Evolutionary conservation across 1,140 invertebrate species (phyloP).

Genomic region (Pissodes strobi): DNA sequence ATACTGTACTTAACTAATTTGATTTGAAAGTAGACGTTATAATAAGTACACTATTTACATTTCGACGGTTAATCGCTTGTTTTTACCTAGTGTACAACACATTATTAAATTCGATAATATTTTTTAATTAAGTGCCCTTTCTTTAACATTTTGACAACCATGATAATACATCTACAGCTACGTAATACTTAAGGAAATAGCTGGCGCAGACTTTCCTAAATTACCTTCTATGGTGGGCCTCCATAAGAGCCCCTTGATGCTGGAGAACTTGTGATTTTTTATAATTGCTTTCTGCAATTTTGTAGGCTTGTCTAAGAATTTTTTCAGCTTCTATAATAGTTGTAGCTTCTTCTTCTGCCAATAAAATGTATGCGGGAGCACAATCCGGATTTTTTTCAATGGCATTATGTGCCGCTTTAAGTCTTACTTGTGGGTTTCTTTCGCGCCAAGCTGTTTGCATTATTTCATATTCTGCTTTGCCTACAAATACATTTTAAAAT

Average conservation of each 20-base stretch:
- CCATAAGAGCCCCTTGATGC: slow-evolving; percentile 72
- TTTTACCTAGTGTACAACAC: too few species aligned
- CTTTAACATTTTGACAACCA: too few species aligned
- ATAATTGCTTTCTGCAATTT: slow-evolving; percentile 86
- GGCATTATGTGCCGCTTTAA: slow-evolving; percentile 90
- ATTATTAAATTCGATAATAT: too few species aligned
- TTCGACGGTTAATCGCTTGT: too few species aligned
- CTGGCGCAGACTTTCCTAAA: too few species aligned
- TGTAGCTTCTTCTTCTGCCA: slow-evolving; percentile 95
- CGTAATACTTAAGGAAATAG: too few species aligned
- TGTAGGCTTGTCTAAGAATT: slow-evolving; percentile 84
- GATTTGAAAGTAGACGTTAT: too few species aligned
- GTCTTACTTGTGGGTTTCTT: slow-evolving; percentile 87
- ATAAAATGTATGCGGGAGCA: slow-evolving; percentile 91
- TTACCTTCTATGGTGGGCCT: slow-evolving; percentile 73
- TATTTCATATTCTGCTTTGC: slow-evolving; percentile 90
- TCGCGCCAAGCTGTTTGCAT: slow-evolving; percentile 98
- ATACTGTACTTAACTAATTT: too few species aligned
- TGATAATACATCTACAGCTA: too few species aligned
- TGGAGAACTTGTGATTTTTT: slow-evolving; percentile 78
- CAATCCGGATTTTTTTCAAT: slow-evolving; percentile 91
- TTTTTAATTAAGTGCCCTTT: too few species aligned
- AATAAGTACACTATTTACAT: too few species aligned
- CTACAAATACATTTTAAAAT: neutral
- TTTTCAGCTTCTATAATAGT: slow-evolving; percentile 90